Percentiles rank a stretch among this genome's conserved stretches.
Conservation (phyloP, 2,113 vertebrate species). For the Notechis scutatus region DNA sequence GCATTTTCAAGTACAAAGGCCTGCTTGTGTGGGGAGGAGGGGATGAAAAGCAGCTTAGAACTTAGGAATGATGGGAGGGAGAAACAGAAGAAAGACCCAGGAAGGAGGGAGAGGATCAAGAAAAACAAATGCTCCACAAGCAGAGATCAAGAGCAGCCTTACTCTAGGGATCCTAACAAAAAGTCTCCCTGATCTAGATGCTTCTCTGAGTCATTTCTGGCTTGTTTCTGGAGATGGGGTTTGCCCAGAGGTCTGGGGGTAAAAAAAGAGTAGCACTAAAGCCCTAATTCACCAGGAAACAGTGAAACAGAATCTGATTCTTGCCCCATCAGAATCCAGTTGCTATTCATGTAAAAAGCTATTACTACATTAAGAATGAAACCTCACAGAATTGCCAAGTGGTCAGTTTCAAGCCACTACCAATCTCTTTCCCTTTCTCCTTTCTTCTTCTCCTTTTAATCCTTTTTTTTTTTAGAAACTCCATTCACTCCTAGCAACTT, state of each 20-base stretch:
- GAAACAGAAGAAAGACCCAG: neutral
- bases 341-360: neutral
- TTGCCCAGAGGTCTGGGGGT: neutral
- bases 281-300: neutral
- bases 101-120: neutral
- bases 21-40: neutral
- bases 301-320: neutral
- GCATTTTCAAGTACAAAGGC: conserved; percentile 1
- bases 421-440: neutral
- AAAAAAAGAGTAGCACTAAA: neutral
- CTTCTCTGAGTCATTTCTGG: neutral
- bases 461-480: neutral
- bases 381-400: neutral
- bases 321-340: neutral
- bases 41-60: conserved; percentile 9
- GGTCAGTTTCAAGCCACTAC: neutral
- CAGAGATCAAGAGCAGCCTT: neutral
- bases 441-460: neutral
- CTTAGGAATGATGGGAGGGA: conserved; percentile 3
- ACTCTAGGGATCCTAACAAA: neutral
- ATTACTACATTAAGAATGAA: neutral
- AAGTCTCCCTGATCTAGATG: neutral
- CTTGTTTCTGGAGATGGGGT: neutral
- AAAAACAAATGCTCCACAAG: neutral
- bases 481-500: no score